Percentiles rank a stretch among this genome's conserved stretches.
These are phyloP conservation scores for Tiaroga cobitis DNA, from an alignment of 2,797 vertebrate species.

Conservation along the genomic window DNA sequence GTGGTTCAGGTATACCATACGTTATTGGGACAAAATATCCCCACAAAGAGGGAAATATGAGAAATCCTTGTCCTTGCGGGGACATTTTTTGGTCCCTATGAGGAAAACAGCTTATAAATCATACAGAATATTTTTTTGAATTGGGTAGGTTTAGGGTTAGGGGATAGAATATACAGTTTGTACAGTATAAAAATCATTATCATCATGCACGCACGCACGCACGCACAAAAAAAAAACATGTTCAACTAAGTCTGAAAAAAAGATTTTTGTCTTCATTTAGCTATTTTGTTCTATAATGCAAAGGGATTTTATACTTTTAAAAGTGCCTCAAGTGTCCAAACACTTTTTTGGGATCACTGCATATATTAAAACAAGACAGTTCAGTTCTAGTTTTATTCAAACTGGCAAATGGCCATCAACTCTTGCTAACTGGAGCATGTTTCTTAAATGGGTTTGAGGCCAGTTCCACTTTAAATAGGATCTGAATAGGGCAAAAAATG, in stretches of 20 bases:
- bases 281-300: not conserved
- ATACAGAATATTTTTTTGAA: too few relatives aligned
- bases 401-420: conserved; percentile 27
- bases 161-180: not conserved
- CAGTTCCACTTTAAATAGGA: conserved; percentile 25
- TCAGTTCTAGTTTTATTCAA: conserved; percentile 10
- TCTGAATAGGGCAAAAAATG: not conserved
- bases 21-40: too few relatives aligned
- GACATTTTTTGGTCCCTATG: not conserved
- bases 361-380: not conserved
- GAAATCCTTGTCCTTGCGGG: not conserved
- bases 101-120: not conserved
- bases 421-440: conserved; percentile 27
- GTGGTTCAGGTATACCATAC: too few relatives aligned
- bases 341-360: not conserved
- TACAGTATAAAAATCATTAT: too few relatives aligned
- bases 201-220: too few relatives aligned
- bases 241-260: not conserved
- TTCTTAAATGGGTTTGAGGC: conserved; percentile 14
- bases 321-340: not conserved
- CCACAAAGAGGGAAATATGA: not conserved
- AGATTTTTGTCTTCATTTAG: not conserved
- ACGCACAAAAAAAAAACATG: too few relatives aligned
- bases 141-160: not conserved
- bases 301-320: not conserved